These are phyloP conservation scores for Pyrocephalus nanus DNA, from an alignment of 2,797 vertebrate genomes.

Conservation along the genomic window DNA sequence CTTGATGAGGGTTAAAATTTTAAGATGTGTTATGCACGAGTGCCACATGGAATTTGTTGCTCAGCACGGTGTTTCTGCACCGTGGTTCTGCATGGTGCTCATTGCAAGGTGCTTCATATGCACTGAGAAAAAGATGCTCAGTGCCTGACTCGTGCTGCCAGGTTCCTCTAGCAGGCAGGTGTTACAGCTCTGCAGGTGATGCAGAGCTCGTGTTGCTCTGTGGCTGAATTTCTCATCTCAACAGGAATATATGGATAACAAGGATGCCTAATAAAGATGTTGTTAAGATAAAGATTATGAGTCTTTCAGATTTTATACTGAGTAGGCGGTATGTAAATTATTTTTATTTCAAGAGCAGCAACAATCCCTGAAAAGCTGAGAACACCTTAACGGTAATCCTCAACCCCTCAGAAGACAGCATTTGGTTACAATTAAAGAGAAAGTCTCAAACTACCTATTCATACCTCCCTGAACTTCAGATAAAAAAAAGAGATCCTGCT, in stretches of 20 bases:
- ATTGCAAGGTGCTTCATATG: not conserved
- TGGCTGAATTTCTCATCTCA: not conserved
- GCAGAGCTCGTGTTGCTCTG: not conserved
- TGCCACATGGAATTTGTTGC: not conserved
- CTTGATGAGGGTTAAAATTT: not conserved
- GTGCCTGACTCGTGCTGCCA: not conserved
- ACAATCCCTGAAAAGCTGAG: not conserved
- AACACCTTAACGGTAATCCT: not conserved
- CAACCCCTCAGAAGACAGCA: not conserved
- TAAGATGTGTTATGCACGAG: not conserved
- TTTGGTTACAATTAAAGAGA: constrained; percentile 48
- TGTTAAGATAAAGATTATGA: not conserved
- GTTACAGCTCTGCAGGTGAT: not conserved
- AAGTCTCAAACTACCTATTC: not conserved
- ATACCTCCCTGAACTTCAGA: not conserved
- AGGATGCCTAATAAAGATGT: not conserved
- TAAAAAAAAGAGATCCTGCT: not conserved
- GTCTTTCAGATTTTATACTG: not conserved
- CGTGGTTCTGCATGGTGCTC: not conserved
- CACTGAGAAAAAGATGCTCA: not conserved
- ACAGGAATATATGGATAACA: not conserved
- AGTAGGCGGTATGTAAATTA: not conserved
- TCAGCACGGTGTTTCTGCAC: not conserved
- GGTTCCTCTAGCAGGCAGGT: not conserved
- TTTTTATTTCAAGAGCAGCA: not conserved